Conservation (phyloP, 2,888 invertebrate genomes). For the Anthophora plumipes region DNA sequence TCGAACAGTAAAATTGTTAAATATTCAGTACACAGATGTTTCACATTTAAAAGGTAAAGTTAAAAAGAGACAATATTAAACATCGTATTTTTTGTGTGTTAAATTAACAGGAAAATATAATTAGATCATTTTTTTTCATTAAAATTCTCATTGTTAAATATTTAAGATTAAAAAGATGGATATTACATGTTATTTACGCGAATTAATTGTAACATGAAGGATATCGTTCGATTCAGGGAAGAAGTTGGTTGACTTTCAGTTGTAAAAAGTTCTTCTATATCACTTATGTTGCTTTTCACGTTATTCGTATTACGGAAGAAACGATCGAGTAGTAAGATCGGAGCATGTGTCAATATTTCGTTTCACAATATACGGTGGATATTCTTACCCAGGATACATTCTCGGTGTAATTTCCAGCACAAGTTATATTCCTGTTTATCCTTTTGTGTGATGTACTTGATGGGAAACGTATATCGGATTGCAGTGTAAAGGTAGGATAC, state of each 20-base stretch:
- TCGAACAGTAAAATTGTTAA: no score
- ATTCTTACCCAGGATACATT: neutral
- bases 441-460: neutral
- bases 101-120: no score
- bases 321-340: constrained; percentile 2
- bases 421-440: constrained; percentile 3
- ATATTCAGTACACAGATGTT: no score
- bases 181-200: no score
- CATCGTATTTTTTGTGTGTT: no score
- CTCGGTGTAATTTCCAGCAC: neutral
- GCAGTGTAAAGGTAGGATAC: neutral
- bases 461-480: neutral
- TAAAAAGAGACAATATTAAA: no score
- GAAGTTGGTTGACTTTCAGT: neutral
- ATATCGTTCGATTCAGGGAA: neutral
- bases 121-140: no score
- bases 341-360: constrained; percentile 19
- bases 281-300: neutral
- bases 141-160: no score
- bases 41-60: no score
- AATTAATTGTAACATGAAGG: no score
- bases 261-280: neutral
- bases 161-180: no score
- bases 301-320: neutral
- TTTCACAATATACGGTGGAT: neutral